Base-by-base conservation (phyloP, 2,797 vertebrate species). In the Periparus ater region DNA sequence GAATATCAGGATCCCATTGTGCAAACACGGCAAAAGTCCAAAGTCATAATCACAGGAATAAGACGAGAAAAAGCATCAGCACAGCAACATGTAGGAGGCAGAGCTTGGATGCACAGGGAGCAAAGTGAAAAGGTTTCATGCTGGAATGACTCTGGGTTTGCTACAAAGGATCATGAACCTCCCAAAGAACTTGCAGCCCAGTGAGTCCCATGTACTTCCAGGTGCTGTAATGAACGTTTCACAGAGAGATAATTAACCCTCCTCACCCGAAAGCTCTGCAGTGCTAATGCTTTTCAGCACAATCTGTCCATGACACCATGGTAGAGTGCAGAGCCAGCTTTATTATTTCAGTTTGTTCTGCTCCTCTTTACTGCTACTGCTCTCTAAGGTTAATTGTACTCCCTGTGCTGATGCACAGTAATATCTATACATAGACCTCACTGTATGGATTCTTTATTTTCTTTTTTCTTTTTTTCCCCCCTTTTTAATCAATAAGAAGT, bases 331-430 rank as follows among this genome's bases (percentile, higher is more conserved):
- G 82, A 91, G 82, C 82, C 91, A 94, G 96, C 75, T 96, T 92
- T 95, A 95, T 94, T 95, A 92, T 92, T 96, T 94, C 78, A 75
- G 83, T 93, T 93, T 91, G 50, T 70, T 91, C 77, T 82, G 73
- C 73, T 90, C 80, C 66, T 91, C 96, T 96, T 81, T 85, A 85
- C 92, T 87, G 80, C 78, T 93, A 50, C 78, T 88, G 92, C 88
- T 91, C 68, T 90, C 91, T 94, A 27, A 95, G 94, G 95, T 96
- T 96, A 96, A 96, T 96, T 96, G 88, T 96, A 76, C 88, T 95
- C 91, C 80, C 60, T 65, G 76, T 79, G 75, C 86, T 95, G 92
- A 94, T 92, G 81, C 85, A 94, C 93, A 74, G 47, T 81, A 36
- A 27, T 89, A 89, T 92, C 89, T 96, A 74, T 85, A 93, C 74